These are phyloP conservation scores for Bradypodion pumilum DNA, from an alignment of 2,797 vertebrate genomes.

Conservation along the genomic window DNA sequence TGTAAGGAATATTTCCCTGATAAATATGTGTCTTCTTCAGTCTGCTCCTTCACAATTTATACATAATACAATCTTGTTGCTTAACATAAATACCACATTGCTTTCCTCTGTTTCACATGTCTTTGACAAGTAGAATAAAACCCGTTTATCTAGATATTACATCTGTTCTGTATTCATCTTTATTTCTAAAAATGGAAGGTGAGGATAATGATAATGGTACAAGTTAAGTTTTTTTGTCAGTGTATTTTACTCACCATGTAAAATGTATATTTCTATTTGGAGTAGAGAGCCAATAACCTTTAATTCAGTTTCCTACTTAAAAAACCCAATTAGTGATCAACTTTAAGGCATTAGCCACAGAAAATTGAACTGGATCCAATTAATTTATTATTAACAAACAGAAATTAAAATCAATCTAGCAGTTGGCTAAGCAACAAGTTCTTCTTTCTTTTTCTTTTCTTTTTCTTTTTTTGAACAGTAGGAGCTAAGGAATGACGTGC, in stretches of 20 bases:
- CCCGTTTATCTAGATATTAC: neutral
- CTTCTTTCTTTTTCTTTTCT: no score
- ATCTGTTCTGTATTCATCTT: slow-evolving; percentile 11
- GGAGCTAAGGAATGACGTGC: neutral
- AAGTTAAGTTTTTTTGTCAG: slow-evolving; percentile 4
- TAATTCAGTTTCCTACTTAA: neutral
- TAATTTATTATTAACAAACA: neutral
- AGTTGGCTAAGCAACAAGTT: neutral
- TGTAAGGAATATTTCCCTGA: slow-evolving; percentile 16
- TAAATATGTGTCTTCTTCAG: neutral
- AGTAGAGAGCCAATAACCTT: neutral
- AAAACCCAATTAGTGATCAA: neutral
- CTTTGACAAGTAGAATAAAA: slow-evolving; percentile 7
- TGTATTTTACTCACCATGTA: slow-evolving; percentile 3
- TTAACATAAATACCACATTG: slow-evolving; percentile 11
- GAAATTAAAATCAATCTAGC: neutral
- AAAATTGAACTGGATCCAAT: neutral
- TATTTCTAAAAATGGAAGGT: neutral
- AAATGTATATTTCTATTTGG: slow-evolving; percentile 6
- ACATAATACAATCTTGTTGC: neutral
- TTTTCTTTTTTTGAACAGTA: neutral
- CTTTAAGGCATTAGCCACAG: no score
- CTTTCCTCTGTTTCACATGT: neutral
- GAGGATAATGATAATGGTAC: neutral
- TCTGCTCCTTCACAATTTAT: neutral